Conservation (phyloP, 2,888 invertebrate species). For the Machimus rusticus region DNA sequence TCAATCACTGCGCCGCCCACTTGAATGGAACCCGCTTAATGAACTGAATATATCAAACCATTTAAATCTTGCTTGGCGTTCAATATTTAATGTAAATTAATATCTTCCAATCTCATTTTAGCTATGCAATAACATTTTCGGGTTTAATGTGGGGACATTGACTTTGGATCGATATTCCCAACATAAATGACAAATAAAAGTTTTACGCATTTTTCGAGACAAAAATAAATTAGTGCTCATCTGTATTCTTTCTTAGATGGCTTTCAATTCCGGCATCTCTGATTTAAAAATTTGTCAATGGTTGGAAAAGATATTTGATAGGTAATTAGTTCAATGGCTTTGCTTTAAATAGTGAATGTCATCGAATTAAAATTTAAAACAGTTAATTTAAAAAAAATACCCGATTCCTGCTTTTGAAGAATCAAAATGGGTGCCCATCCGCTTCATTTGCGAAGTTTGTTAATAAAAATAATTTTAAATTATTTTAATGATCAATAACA, state of each 20-base stretch:
- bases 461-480: no score
- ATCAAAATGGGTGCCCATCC: no score
- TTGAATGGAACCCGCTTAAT: background rate
- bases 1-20: background rate
- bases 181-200: background rate
- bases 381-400: no score
- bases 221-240: background rate
- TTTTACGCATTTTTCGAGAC: background rate
- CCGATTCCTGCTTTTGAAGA: no score
- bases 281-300: background rate
- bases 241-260: background rate
- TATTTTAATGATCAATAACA: no score
- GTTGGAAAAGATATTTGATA: background rate
- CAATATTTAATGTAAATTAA: background rate
- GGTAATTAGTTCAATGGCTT: background rate
- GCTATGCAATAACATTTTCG: background rate
- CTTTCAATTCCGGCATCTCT: background rate
- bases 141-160: background rate
- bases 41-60: background rate
- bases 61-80: background rate
- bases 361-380: no score
- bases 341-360: no score
- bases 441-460: no score
- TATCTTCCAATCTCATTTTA: background rate
- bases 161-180: background rate